Base-by-base conservation (phyloP, 1,140 invertebrate species). In the Calosoma granatense region DNA sequence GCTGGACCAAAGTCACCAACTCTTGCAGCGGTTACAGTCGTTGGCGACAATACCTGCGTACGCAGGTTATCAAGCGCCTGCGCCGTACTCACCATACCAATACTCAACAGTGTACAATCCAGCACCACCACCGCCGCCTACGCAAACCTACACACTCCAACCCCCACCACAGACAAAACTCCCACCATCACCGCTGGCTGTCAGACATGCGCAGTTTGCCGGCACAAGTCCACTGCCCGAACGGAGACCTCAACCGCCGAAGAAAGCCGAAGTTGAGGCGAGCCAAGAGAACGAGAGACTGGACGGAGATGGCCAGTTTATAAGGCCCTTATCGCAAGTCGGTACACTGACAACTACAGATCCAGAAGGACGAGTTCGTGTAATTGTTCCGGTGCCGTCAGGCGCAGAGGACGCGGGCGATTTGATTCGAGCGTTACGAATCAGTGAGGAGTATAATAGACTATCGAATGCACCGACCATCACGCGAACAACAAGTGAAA, bases 401-500 rank as follows among this genome's bases (percentile, higher is more conserved):
- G 66, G 67, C 11, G 60, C 67, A 3, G 65, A 70, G n/a, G 58
- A 62, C 15, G 55, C 56, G 3, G 43, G 63, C 26, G 61, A 63
- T 39, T 17, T 64, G 6, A 63, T 72, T 2, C 61, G 68, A 1
- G 70, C 74, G 14, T 67, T 80, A 14, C 73, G 73, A 56, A 70
- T 79, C 12, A 73, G 71, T 14, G 72, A 72, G 9, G 62, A 67
- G 11, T 63, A 63, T 17, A 26, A 63, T 52, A 72, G 21, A 65
- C 59, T 60, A 15, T 52, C 62, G 15, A 66, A 62, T 47, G 68
- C 62, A 0, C 76, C 77, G 1, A 78, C 84, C 14, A 90, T 91
- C 52, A 88, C 86, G 0, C 77, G 90, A 43, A 86, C 86, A 3
- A 90, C 89, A 1, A 90, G 87, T 72, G 88, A 91, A 59, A 86